phyloP scores from a whole-genome alignment of 2,113 vertebrate genomes.

The Lophotis ruficrista region DNA sequence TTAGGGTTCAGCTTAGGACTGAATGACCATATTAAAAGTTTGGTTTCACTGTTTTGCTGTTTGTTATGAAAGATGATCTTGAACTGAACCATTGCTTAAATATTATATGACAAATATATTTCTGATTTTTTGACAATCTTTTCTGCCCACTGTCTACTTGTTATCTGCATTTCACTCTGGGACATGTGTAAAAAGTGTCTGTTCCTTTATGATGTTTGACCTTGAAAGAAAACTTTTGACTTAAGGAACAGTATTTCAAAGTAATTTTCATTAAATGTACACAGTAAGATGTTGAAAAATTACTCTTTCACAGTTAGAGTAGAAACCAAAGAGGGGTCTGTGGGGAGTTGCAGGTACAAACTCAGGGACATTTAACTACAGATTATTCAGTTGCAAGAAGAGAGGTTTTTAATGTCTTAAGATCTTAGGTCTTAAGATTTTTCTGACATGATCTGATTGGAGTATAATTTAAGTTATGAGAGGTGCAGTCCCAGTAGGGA shows the following conservation, averaged over 20 bases:
- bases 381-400: background rate
- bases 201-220: background rate
- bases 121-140: background rate
- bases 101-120: background rate
- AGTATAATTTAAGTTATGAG: too few relatives aligned
- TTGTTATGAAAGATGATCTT: background rate
- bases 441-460: too few relatives aligned
- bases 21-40: background rate
- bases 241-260: background rate
- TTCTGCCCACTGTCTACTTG: background rate
- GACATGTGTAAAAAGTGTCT: background rate
- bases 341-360: background rate
- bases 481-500: too few relatives aligned
- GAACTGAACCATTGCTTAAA: background rate
- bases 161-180: background rate
- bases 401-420: background rate
- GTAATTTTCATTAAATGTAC: background rate
- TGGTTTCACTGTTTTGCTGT: background rate
- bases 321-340: background rate
- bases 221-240: background rate
- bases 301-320: background rate
- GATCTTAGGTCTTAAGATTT: too few relatives aligned
- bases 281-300: background rate
- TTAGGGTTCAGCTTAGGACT: background rate
- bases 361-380: background rate